A percentile compares a stretch with the other conserved stretches of the same genome.
phyloP scores from a whole-genome alignment of 2,888 invertebrate species.

The Blastobasis adustella region DNA sequence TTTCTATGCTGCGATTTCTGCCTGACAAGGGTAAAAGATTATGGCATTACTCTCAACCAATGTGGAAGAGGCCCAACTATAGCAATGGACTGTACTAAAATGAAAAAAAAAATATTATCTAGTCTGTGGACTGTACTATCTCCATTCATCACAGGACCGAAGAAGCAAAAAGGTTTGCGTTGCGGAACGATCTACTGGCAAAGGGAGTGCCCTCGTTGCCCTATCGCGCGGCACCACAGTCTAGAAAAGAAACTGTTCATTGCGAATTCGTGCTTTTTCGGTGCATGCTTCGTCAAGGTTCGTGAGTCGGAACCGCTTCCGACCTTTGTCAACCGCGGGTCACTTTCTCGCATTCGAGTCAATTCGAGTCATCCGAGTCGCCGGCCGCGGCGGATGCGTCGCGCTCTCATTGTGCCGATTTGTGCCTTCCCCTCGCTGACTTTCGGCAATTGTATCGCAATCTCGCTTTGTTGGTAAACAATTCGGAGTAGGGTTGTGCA shows the following conservation, averaged over 20 bases:
- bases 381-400: constrained; percentile 31
- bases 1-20: too few species aligned
- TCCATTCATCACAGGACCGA: background rate
- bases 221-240: too few species aligned
- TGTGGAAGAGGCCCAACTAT: background rate
- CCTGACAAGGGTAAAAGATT: too few species aligned
- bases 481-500: background rate
- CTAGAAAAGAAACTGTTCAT: constrained; percentile 24
- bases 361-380: background rate
- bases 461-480: constrained; percentile 11
- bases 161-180: constrained; percentile 14
- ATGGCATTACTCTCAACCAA: background rate
- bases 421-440: background rate
- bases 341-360: constrained; percentile 48
- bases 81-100: background rate
- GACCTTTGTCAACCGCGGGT: constrained; percentile 61
- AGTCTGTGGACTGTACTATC: constrained; percentile 1
- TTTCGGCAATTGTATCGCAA: background rate
- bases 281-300: constrained; percentile 46
- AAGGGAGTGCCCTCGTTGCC: too few species aligned
- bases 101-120: too few species aligned
- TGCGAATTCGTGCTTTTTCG: constrained; percentile 26
- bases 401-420: constrained; percentile 40
- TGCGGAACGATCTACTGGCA: too few species aligned
- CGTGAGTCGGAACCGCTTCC: constrained; percentile 61